phyloP scores from a whole-genome alignment of 2,113 vertebrate genomes.

The Pluvianellus socialis region DNA sequence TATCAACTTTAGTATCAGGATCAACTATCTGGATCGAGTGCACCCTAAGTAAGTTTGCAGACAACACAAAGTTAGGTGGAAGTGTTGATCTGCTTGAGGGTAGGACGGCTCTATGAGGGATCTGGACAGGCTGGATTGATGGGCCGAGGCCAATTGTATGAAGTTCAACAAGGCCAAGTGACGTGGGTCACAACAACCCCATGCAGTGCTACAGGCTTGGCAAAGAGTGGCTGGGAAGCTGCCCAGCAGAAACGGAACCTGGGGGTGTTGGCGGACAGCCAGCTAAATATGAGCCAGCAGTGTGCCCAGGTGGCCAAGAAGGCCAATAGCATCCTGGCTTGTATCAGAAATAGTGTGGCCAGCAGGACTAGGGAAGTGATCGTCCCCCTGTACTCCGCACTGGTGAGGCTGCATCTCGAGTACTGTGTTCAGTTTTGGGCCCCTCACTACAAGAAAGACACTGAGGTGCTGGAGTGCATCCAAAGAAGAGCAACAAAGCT shows the following conservation, averaged over 20 bases:
- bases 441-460: too few relatives aligned
- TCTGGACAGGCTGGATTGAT: neutral
- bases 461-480: too few relatives aligned
- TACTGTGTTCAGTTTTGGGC: too few relatives aligned
- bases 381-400: too few relatives aligned
- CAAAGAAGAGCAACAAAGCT: too few relatives aligned
- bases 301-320: neutral
- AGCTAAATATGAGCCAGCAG: neutral
- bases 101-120: neutral
- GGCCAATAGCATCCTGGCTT: neutral
- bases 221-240: neutral
- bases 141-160: neutral
- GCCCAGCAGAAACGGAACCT: neutral
- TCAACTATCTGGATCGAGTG: neutral
- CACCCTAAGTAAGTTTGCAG: neutral
- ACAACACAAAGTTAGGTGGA: neutral
- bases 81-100: neutral
- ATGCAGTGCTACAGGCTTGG: neutral
- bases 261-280: neutral
- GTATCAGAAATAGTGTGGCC: too few relatives aligned
- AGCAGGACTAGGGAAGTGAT: too few relatives aligned
- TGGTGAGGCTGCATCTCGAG: too few relatives aligned
- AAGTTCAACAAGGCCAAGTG: neutral
- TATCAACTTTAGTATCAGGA: neutral
- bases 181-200: neutral